Conservation (phyloP, 2,888 invertebrate species). For the Pegoplata infirma region DNA sequence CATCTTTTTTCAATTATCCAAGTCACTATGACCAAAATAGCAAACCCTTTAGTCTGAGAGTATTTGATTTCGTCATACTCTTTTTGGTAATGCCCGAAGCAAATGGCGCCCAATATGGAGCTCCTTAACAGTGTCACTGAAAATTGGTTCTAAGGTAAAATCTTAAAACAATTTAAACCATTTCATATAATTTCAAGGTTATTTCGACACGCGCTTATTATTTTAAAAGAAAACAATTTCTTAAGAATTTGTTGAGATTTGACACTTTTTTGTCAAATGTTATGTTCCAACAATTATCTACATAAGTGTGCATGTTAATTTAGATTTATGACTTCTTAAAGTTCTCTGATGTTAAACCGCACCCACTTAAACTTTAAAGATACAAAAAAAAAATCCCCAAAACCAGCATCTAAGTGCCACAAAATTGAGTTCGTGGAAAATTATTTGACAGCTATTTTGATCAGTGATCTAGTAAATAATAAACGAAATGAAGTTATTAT, state of each 20-base stretch:
- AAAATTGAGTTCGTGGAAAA: constrained; percentile 44
- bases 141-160: too few relatives aligned
- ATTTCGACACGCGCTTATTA: constrained; percentile 51
- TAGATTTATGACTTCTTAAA: constrained; percentile 64
- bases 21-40: too few relatives aligned
- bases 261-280: constrained; percentile 60
- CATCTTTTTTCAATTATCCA: too few relatives aligned
- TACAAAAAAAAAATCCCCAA: constrained; percentile 7
- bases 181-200: neutral
- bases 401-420: constrained; percentile 24
- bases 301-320: constrained; percentile 66
- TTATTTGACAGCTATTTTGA: constrained; percentile 66
- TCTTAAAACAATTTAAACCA: too few relatives aligned
- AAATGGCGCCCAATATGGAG: too few relatives aligned
- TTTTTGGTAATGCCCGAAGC: too few relatives aligned
- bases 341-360: constrained; percentile 52
- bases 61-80: too few relatives aligned
- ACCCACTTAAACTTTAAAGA: neutral
- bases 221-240: constrained; percentile 16
- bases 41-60: too few relatives aligned
- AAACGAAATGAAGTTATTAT: constrained; percentile 38
- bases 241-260: constrained; percentile 61
- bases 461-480: constrained; percentile 40
- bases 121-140: too few relatives aligned
- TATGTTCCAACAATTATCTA: constrained; percentile 59